These are phyloP conservation scores for Prionailurus bengalensis DNA, from an alignment of 2,113 vertebrate species.

Conservation along the genomic window DNA sequence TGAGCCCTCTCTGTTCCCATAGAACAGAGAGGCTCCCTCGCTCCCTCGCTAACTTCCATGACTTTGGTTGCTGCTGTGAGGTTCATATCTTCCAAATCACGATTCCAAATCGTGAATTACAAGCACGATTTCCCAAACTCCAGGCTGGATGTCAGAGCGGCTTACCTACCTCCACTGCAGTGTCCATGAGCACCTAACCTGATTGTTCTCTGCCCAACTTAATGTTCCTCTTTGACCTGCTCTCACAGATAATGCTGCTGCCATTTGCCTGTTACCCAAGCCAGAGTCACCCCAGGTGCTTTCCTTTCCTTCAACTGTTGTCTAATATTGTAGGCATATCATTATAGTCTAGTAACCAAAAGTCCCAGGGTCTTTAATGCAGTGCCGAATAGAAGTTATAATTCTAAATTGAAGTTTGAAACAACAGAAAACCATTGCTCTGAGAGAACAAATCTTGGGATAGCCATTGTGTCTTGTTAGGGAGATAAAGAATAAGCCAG, in stretches of 20 bases:
- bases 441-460: background rate
- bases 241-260: background rate
- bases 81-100: background rate
- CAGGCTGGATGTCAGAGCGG: background rate
- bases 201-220: too few relatives aligned
- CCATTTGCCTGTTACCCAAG: background rate
- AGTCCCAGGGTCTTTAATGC: background rate
- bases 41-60: background rate
- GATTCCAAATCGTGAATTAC: background rate
- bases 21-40: too few relatives aligned
- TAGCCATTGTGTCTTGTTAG: background rate
- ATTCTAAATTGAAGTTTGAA: background rate
- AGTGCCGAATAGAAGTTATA: too few relatives aligned
- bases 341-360: background rate
- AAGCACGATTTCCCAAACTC: background rate
- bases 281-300: background rate
- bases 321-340: fast-evolving
- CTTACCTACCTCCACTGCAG: too few relatives aligned
- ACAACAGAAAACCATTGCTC: background rate
- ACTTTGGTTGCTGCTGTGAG: background rate
- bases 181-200: background rate
- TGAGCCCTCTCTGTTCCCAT: background rate
- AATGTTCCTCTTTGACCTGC: background rate
- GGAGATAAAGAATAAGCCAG: background rate
- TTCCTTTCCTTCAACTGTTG: too few relatives aligned